Evolutionary conservation across 2,888 invertebrate species (phyloP).

Genomic region (Pseudococcus longispinus): DNA sequence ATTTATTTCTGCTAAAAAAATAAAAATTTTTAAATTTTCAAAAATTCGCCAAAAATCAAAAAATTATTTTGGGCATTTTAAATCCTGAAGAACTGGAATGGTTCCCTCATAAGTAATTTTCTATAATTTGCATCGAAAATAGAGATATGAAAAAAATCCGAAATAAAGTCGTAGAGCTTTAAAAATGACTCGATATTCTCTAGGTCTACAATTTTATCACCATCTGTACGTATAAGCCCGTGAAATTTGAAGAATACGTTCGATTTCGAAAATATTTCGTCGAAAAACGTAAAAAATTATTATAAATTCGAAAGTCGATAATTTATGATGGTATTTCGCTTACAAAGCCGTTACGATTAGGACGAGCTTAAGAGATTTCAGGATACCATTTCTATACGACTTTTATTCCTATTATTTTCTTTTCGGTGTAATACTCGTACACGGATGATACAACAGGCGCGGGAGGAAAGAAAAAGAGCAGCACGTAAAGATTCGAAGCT

Average conservation of each 20-base stretch:
- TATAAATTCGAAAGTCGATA: not conserved
- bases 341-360: not conserved
- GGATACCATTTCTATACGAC: not conserved
- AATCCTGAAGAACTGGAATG: too few species aligned
- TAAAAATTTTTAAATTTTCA: too few species aligned
- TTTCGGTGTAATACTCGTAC: not conserved
- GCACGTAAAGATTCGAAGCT: constrained; percentile 1
- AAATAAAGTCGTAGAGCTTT: too few species aligned
- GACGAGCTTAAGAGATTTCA: not conserved
- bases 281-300: not conserved
- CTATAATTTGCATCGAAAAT: too few species aligned
- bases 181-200: too few species aligned
- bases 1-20: too few species aligned
- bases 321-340: not conserved
- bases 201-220: too few species aligned
- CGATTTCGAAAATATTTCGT: not conserved
- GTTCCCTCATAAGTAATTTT: too few species aligned
- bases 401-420: constrained; percentile 17
- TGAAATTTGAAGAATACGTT: not conserved
- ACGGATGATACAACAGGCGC: not conserved
- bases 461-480: not conserved
- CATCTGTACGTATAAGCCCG: not conserved
- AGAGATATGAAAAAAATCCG: too few species aligned
- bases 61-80: too few species aligned
- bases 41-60: too few species aligned